Percentiles rank a stretch among this genome's conserved stretches.
These are phyloP conservation scores for Zaprionus inermis DNA, from an alignment of 1,140 invertebrate species.

Conservation along the genomic window DNA sequence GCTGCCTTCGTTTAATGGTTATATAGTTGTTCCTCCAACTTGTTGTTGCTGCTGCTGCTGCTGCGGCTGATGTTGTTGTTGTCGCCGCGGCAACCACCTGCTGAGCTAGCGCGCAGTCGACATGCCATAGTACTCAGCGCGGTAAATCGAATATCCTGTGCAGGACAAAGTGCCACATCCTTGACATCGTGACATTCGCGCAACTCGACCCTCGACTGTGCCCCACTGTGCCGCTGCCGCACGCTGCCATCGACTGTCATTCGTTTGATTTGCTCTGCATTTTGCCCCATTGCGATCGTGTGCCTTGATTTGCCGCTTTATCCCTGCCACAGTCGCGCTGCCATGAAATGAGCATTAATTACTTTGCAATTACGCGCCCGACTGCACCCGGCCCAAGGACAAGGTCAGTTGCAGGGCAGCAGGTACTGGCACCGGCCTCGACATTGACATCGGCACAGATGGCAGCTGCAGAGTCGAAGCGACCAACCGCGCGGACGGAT, in stretches of 20 bases:
- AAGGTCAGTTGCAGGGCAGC: neutral
- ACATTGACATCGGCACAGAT: neutral
- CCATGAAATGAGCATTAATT: conserved; percentile 55
- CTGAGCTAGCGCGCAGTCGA: conserved; percentile 11
- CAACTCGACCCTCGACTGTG: neutral
- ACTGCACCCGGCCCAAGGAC: conserved; percentile 23
- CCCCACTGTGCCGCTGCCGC: neutral
- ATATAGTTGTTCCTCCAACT: too few relatives aligned
- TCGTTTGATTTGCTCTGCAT: conserved; percentile 56
- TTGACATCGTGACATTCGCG: conserved; percentile 23
- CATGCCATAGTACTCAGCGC: neutral
- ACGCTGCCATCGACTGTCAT: neutral
- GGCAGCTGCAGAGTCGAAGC: neutral
- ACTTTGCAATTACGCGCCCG: conserved; percentile 55
- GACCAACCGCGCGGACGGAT: neutral
- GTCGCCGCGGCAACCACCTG: conserved; percentile 21
- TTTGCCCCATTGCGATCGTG: conserved; percentile 29
- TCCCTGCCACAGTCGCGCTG: conserved; percentile 42
- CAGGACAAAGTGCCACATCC: conserved; percentile 31
- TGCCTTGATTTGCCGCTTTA: conserved; percentile 60
- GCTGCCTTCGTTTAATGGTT: neutral
- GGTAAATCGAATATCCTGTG: conserved; percentile 46
- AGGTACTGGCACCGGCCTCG: neutral
- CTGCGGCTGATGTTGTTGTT: neutral
- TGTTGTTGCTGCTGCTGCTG: neutral